Conservation (phyloP, 1,140 invertebrate species). For the Formica exsecta region DNA sequence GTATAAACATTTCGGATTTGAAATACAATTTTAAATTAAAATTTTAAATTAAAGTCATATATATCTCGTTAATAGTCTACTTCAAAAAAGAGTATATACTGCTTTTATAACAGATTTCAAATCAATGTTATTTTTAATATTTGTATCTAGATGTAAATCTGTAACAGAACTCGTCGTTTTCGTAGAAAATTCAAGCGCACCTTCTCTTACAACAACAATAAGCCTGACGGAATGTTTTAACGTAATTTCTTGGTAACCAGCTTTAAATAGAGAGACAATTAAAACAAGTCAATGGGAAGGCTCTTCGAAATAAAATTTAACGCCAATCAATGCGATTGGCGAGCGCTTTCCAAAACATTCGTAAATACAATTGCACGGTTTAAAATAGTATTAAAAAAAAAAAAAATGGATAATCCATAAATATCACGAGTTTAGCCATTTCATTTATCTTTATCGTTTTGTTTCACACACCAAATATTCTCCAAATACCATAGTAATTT, state of each 20-base stretch:
- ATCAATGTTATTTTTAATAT: slow-evolving; percentile 10
- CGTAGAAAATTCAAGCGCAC: no score
- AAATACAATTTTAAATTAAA: neutral
- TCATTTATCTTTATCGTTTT: neutral
- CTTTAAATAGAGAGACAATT: slow-evolving; percentile 19
- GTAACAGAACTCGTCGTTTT: no score
- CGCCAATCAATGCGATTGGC: neutral
- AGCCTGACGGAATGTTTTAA: slow-evolving; percentile 45
- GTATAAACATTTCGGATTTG: slow-evolving; percentile 2
- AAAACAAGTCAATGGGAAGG: slow-evolving; percentile 17
- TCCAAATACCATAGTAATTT: neutral
- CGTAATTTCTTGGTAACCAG: slow-evolving; percentile 23
- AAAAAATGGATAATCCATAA: neutral
- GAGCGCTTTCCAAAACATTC: neutral
- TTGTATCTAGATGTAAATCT: no score
- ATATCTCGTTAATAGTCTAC: neutral
- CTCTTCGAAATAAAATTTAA: slow-evolving; percentile 17
- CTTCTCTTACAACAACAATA: no score
- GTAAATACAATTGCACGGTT: slow-evolving; percentile 10
- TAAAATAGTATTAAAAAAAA: no score
- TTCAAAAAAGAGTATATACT: slow-evolving; percentile 21
- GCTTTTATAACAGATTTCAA: slow-evolving; percentile 22
- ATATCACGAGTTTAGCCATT: neutral
- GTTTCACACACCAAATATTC: neutral
- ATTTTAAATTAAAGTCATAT: neutral